phyloP scores from a whole-genome alignment of 2,888 invertebrate species.

The Pasiphila rectangulata region DNA sequence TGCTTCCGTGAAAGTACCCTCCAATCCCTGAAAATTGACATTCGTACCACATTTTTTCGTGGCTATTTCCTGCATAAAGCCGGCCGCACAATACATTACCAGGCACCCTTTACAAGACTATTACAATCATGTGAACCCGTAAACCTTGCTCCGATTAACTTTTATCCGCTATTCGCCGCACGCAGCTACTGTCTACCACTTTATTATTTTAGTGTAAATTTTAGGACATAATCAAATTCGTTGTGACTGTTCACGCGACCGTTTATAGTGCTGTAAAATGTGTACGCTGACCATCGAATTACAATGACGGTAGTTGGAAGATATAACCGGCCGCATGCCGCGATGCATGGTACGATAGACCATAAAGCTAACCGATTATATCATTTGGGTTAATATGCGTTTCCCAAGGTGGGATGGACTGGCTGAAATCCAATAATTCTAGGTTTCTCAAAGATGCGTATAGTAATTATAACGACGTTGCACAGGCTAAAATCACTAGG shows the following conservation, averaged over 20 bases:
- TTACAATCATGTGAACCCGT: slow-evolving; percentile 58
- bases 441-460: too few relatives aligned
- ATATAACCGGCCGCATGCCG: too few relatives aligned
- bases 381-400: too few relatives aligned
- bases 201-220: slow-evolving; percentile 59
- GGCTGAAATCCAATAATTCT: too few relatives aligned
- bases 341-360: too few relatives aligned
- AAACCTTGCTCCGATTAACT: slow-evolving; percentile 58
- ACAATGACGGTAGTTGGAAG: slow-evolving; percentile 42
- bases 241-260: slow-evolving; percentile 53
- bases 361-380: too few relatives aligned
- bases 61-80: slow-evolving; percentile 32
- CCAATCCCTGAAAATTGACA: too few relatives aligned
- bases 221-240: slow-evolving; percentile 57
- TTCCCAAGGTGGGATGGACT: too few relatives aligned
- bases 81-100: slow-evolving; percentile 52
- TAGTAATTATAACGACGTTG: too few relatives aligned
- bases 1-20: too few relatives aligned
- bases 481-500: too few relatives aligned
- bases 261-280: slow-evolving; percentile 41
- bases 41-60: not conserved
- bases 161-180: slow-evolving; percentile 49
- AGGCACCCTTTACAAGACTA: slow-evolving; percentile 59
- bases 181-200: slow-evolving; percentile 45
- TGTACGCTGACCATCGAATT: slow-evolving; percentile 48